These are phyloP conservation scores for Anniella stebbinsi DNA, from an alignment of 2,797 vertebrate genomes.

Conservation along the genomic window DNA sequence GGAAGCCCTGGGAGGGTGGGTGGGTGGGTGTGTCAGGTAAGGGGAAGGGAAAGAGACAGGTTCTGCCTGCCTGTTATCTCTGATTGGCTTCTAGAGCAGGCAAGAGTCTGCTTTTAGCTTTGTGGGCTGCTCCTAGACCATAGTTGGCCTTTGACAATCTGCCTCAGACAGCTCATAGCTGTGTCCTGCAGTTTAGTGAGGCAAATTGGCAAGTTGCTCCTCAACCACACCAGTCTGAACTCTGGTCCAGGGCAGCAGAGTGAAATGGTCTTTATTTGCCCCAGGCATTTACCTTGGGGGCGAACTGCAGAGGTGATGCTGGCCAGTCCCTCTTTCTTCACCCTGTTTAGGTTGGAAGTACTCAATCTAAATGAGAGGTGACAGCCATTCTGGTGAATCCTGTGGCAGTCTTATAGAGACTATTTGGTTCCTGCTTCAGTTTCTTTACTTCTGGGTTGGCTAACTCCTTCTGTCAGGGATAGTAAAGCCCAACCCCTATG, in stretches of 20 bases:
- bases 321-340: background rate
- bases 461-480: background rate
- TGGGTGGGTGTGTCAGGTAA: no score
- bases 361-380: background rate
- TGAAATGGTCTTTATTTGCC: background rate
- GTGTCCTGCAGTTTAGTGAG: background rate
- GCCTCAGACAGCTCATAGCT: background rate
- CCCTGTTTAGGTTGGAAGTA: no score
- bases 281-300: background rate
- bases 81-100: background rate
- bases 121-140: background rate
- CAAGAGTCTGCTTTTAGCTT: background rate
- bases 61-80: background rate
- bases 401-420: background rate
- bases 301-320: background rate
- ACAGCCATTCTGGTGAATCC: background rate
- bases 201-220: background rate
- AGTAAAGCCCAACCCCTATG: no score
- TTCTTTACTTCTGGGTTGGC: background rate
- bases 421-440: background rate
- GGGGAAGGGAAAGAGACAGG: rapidly evolving
- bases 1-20: no score
- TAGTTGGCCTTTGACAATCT: background rate
- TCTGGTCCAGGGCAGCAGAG: background rate
- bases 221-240: background rate